phyloP scores from a whole-genome alignment of 2,113 vertebrate species.

The Amia ocellicauda region DNA sequence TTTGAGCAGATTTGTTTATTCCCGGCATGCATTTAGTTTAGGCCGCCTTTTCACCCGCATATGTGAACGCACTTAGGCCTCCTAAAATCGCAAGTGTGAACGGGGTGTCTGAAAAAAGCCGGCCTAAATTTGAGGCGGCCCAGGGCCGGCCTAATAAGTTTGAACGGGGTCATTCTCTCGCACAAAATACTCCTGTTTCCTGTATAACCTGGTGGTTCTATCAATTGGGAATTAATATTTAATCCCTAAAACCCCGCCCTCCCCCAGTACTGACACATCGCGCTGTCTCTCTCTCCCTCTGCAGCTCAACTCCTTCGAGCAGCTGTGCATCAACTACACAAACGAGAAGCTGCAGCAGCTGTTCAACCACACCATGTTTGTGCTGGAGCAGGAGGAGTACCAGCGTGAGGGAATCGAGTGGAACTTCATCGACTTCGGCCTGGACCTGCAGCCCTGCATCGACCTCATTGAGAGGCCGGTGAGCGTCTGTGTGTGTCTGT shows the following conservation, averaged over 20 bases:
- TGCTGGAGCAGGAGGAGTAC: constrained; percentile 98
- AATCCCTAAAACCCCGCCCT: not conserved
- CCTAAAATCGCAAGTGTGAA: too few species aligned
- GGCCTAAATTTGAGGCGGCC: too few species aligned
- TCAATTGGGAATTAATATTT: too few species aligned
- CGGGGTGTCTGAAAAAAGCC: too few species aligned
- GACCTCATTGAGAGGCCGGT: constrained; percentile 93
- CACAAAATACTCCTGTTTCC: too few species aligned
- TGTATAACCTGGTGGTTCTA: too few species aligned
- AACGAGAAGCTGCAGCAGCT: constrained; percentile 98
- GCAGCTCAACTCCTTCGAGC: constrained; percentile 97
- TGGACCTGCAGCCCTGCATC: constrained; percentile 95
- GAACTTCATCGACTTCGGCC: constrained; percentile 98
- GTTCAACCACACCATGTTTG: constrained; percentile 99
- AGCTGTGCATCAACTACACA: constrained; percentile 97
- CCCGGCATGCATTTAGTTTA: too few species aligned
- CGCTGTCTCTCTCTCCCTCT: constrained; percentile 16
- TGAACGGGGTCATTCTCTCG: too few species aligned
- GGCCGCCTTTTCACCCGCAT: too few species aligned
- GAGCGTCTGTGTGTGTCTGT: constrained; percentile 37
- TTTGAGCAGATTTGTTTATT: too few species aligned
- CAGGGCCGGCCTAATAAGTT: too few species aligned
- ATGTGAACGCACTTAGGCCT: too few species aligned
- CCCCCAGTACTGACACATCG: not conserved
- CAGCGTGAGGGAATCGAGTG: constrained; percentile 97